Percentiles rank a stretch among this genome's conserved stretches.
phyloP scores from a whole-genome alignment of 64 coral and sea anemone genomes.

The Porites australiensis region DNA sequence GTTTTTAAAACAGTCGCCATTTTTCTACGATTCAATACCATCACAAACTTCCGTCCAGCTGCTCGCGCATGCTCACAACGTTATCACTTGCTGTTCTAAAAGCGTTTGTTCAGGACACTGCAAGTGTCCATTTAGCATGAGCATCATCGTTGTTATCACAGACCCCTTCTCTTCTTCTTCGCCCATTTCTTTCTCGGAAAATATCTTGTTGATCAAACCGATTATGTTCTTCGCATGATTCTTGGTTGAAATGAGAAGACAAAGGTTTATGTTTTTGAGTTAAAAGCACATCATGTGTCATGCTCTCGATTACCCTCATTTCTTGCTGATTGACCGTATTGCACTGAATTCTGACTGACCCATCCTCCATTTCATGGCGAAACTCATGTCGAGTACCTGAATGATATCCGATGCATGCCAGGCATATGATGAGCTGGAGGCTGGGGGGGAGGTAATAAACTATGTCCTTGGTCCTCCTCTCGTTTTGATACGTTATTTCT shows the following conservation, averaged over 20 bases:
- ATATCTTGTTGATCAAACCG: neutral
- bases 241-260: neutral
- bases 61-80: too few relatives aligned
- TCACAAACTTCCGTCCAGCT: too few relatives aligned
- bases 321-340: neutral
- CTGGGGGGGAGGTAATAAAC: too few relatives aligned
- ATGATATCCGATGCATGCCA: too few relatives aligned
- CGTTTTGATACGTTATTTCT: too few relatives aligned
- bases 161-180: neutral
- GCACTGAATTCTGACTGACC: too few relatives aligned
- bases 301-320: neutral
- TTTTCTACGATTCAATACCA: too few relatives aligned
- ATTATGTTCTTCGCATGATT: neutral
- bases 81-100: neutral
- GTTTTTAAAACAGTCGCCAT: too few relatives aligned
- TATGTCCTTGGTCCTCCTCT: too few relatives aligned
- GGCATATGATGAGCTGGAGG: too few relatives aligned
- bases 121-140: neutral
- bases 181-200: neutral
- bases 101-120: slow-evolving; percentile 4
- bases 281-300: neutral
- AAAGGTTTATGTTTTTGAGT: neutral
- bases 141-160: neutral
- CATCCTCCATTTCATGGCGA: too few relatives aligned
- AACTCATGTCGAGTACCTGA: too few relatives aligned